phyloP scores from a whole-genome alignment of 2,113 vertebrate species.

The Galbula dea region DNA sequence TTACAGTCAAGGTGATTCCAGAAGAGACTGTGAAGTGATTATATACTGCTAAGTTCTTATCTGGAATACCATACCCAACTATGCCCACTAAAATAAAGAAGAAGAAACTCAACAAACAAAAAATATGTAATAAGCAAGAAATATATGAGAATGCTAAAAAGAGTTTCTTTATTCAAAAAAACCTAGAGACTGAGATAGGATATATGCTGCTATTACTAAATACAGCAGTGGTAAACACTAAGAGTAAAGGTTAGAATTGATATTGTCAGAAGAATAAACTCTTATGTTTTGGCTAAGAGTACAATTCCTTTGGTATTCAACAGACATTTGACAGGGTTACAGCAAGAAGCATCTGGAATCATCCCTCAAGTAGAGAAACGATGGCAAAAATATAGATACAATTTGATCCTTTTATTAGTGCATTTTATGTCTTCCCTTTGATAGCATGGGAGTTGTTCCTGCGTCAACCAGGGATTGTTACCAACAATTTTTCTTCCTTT shows the following conservation, averaged over 20 bases:
- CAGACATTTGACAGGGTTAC: neutral
- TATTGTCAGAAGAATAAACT: neutral
- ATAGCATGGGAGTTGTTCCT: neutral
- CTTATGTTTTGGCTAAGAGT: neutral
- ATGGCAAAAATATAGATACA: neutral
- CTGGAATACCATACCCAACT: neutral
- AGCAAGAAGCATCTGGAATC: neutral
- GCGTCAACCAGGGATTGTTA: no score
- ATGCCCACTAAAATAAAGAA: neutral
- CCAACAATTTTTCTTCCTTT: neutral
- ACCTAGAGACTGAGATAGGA: neutral
- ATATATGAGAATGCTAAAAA: neutral
- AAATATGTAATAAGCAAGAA: neutral
- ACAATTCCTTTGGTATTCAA: neutral
- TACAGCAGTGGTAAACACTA: neutral
- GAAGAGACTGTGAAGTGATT: neutral
- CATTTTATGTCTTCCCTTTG: neutral
- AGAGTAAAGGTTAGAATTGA: neutral
- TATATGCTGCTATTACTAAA: neutral
- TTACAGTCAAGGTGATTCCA: neutral
- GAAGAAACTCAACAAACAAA: neutral
- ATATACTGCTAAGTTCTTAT: neutral
- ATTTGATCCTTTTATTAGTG: neutral
- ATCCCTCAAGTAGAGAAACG: neutral
- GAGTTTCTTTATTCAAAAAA: neutral